Evolutionary conservation across 2,113 vertebrate species (phyloP), one percentile per base, ranked within the genome.

Genomic region (Oncorhynchus kisutch): DNA sequence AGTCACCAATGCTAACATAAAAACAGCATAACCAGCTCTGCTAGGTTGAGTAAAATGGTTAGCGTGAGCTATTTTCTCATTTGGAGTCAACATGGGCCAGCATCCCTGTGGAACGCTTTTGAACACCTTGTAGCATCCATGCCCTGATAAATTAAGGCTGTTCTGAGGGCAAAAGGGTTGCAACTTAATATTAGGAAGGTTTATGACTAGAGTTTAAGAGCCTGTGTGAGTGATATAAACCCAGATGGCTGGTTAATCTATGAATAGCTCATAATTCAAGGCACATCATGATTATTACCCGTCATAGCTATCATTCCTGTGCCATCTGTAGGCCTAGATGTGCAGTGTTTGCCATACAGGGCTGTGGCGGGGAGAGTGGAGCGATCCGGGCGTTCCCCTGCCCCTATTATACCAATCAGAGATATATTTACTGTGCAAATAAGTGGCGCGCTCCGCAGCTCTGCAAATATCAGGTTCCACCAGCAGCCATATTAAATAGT

Each of bases 351-450:
- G 22, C 74, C 51, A 48, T 9, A 8, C 5, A 76, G 71, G 71
- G 70, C 51, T 64, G 31, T 29, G 70, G 70, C 39, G 74, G 70
- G 65, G 71, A 71, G 73, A 68, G 80, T 25, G 65, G 31, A 76
- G 72, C 75, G n/a, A 22, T 20, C 68, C 3, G 64, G 4, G 25
- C 64, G 78, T 75, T 66, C 27, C 0, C 0, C 27, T 27, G 27
- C 3, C 27, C 27, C 27, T 27, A 27, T 27, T 78, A 76, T 48
- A 31, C 81, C 64, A 80, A 81, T 80, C 54, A 73, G 69, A 76
- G 79, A 89, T 74, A 87, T 75, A 85, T 81, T 70, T 70, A 79
- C 67, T 68, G 86, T 74, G 78, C 81, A 84, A 86, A 87, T 73
- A 81, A 70, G 69, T 64, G 72, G 68, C 74, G 20, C 11, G 66